Base-by-base conservation (phyloP, 2,797 vertebrate species). In the Pelochelys cantorii region DNA sequence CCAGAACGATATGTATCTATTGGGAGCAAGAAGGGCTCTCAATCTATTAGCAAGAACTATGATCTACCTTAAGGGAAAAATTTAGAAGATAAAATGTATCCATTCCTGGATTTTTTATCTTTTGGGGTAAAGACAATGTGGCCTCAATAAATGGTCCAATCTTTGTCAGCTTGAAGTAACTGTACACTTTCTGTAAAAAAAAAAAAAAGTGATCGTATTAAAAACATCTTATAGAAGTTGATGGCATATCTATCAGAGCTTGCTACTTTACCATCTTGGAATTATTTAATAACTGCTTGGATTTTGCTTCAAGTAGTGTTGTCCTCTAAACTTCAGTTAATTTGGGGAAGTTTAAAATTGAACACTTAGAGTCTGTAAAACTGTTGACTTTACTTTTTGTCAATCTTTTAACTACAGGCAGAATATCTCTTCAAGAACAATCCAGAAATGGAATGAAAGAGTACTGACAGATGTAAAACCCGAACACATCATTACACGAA, bases 351-450 rank as follows among this genome's bases (percentile, higher is more conserved):
- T 93, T 78, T 1, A 2, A 91, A 93, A 25, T 3, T 34, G 23
- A 48, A 89, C 18, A 79, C n/a, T 55, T 86, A n/a, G 84, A 71
- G 18, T 77, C 59, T 65, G 42, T 89, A 48, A 56, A 56, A 60
- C 4, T 55, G 20, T 22, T 68, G 48, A 34, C 23, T 37, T 87
- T 83, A 93, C 75, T 91, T 79, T 75, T 87, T 80, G 79, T 84
- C 85, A 79, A 96, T 85, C 93, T 92, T 95, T 97, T 98, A 18
- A 93, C 96, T 93, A 80, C 91, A 99, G 99, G 99, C 99, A 9
- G 99, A 99, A 93, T 99, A 98, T 96, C 97, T 99, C 90, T 98
- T 99, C 92, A 98, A 97, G 97, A 98, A 99, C 97, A 99, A 98
- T 90, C 98, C 98, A 27, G 97, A 97, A 60, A 95, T 91, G 0